Evolutionary conservation across 2,113 vertebrate species (phyloP).

Genomic region (Coreoperca whiteheadi): DNA sequence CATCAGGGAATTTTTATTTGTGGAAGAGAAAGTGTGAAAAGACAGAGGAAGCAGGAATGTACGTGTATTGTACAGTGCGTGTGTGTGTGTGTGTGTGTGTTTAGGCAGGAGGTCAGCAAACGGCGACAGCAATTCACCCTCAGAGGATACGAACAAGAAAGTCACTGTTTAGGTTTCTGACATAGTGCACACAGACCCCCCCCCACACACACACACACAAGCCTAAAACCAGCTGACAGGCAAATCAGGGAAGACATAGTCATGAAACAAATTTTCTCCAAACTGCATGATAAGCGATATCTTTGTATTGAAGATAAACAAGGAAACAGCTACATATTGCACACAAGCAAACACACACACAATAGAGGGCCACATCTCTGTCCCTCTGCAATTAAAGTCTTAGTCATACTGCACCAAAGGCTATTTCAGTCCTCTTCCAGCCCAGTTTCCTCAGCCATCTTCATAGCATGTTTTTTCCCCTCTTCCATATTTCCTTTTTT

Average conservation of each 20-base stretch:
- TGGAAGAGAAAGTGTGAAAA: slow-evolving; percentile 30
- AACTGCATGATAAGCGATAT: slow-evolving; percentile 35
- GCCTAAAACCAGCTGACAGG: slow-evolving; percentile 33
- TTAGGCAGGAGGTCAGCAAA: slow-evolving; percentile 12
- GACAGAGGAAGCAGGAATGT: slow-evolving; percentile 17
- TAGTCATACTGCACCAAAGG: slow-evolving; percentile 72
- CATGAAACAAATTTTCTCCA: slow-evolving; percentile 27
- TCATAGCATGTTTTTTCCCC: slow-evolving; percentile 19
- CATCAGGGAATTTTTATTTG: slow-evolving; percentile 5
- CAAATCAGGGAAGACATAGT: slow-evolving; percentile 31
- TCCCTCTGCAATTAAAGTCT: slow-evolving; percentile 73
- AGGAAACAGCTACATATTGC: slow-evolving; percentile 38
- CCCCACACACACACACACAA: slow-evolving; percentile 14
- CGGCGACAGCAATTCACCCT: slow-evolving; percentile 36
- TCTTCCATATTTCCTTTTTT: not conserved
- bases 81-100: slow-evolving; percentile 14
- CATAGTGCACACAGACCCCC: not conserved
- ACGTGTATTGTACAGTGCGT: slow-evolving; percentile 5
- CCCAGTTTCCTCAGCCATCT: slow-evolving; percentile 62
- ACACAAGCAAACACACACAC: slow-evolving; percentile 41
- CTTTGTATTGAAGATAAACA: slow-evolving; percentile 48
- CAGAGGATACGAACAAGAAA: not conserved
- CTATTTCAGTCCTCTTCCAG: slow-evolving; percentile 71
- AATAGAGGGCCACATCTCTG: slow-evolving; percentile 63
- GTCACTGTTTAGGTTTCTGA: slow-evolving; percentile 40